Percentiles rank a stretch among this genome's conserved stretches.
phyloP scores from a whole-genome alignment of 2,888 invertebrate species.

The Alentia gelatinosa region DNA sequence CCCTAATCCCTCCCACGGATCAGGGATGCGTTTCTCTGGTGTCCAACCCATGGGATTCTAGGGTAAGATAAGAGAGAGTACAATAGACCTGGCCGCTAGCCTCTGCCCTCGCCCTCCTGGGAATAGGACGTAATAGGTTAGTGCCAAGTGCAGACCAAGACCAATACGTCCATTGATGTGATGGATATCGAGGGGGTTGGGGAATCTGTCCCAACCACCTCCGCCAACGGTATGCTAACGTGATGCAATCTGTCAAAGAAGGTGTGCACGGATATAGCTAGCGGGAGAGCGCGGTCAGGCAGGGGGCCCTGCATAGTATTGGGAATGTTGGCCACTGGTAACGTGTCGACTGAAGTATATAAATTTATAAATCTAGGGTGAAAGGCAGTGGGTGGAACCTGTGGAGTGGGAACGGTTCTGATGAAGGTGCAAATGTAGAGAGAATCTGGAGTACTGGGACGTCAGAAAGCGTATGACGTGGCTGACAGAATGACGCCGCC shows the following conservation, averaged over 20 bases:
- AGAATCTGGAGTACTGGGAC: no score
- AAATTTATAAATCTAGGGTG: no score
- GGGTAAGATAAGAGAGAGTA: background rate
- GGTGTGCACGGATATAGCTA: background rate
- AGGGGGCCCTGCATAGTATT: no score
- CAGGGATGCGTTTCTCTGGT: background rate
- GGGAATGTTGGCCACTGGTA: no score
- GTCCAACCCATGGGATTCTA: background rate
- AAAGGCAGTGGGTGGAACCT: no score
- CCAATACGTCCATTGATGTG: background rate
- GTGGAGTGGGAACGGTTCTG: no score
- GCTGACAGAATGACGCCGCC: background rate
- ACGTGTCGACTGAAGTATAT: no score
- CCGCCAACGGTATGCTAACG: background rate
- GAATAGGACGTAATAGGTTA: background rate
- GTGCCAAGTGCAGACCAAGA: background rate
- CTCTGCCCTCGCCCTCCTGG: background rate
- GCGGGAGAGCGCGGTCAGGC: no score
- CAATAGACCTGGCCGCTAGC: background rate
- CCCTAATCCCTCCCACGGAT: no score
- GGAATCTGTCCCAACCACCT: background rate
- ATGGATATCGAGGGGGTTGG: background rate
- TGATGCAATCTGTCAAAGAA: background rate
- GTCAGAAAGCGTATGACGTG: background rate
- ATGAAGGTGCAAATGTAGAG: no score